Base-by-base conservation (phyloP, 2,888 invertebrate species). In the Drosophila merina region DNA sequence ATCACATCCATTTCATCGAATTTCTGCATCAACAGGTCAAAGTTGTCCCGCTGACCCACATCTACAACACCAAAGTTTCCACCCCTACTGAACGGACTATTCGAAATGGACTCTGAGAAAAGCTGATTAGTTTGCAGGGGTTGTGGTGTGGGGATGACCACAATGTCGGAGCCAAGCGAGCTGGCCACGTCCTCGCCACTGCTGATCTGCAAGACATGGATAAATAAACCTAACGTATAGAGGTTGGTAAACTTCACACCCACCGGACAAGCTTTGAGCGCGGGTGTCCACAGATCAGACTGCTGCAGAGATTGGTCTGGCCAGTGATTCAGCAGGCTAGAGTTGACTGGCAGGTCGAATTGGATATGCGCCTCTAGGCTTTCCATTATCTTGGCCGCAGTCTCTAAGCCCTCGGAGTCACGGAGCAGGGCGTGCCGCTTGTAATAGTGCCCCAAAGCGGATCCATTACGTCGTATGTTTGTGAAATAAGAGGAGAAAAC, bases 261-360 rank as follows among this genome's bases (percentile, higher is more conserved):
- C 67, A 95, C 93, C 12, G 96, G 96, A 77, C 95, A 95, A 4
- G 95, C 94, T 89, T 95, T 95, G 89, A 96, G 93, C 7, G 96
- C 95, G 0, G 96, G 96, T 2, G 95, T 94, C 96, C 97, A 97
- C 55, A 97, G 93, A 4, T 97, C 98, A 10, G 97, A 96, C 81
- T 97, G 92, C 89, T 96, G 93, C 40, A 98, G 92, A 0, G 98
- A 96, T 42, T 95, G 95, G 80, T 95, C 95, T 0, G 96, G 95
- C 98, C 98, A 99, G 58, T 94, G 94, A 91, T 98, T 98, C 0
- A 98, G 92, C 26, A 98, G 92, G 89, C 97, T 97, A 0, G 97
- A 96, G 92, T 97, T 97, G 78, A 94, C 95, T 0, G 97, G 96
- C 79, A 97, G 92, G 79, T 95, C 93, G 84, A 96, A 95, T 56